Base-by-base conservation (phyloP, 2,888 invertebrate genomes). In the Suillia variegata region DNA sequence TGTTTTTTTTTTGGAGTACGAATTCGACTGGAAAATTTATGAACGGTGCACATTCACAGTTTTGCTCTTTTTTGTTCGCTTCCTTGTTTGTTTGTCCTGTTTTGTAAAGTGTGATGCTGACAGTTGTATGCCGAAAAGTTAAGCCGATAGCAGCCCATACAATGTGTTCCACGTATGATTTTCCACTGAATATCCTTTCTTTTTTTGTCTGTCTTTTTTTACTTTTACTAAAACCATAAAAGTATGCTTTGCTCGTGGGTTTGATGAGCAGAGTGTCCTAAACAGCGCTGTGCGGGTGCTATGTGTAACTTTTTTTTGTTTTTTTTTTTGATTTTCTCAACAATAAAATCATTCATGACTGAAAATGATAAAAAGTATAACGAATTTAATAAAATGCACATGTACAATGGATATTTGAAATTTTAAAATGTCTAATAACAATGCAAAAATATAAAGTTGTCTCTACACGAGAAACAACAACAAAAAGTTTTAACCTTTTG, bases 281-380 rank as follows among this genome's bases (percentile, higher is more conserved):
- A 59, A 59, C 51, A 53, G 26, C 31, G 45, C 33, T n/a, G n/a
- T n/a, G n/a, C n/a, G n/a, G n/a, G n/a, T n/a, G n/a, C n/a, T n/a
- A n/a, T n/a, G 59, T 21, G 50, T 42, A 50, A 34, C 47, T 26
- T 26, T 26, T 26, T 26, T 48, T 53, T 47, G 52, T 53, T 21
- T 53, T 52, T 21, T 21, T 50, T 45, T 45, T 17, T 45, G 17
- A 45, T 45, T 45, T 38, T 18, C 6, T 20, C n/a, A n/a, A 45
- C 73, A 70, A 65, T 63, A 73, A 62, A 71, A 60, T 70, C 72
- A 72, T 69, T 74, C 73, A 74, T 72, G 72, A 72, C 63, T 66
- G 64, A 74, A 74, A 68, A 62, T 68, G 72, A 72, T 72, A 72
- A 73, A 68, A 70, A 66, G 70, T 8, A 38, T n/a, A n/a, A n/a